A percentile compares a stretch with the other conserved stretches of the same genome.
Evolutionary conservation across 2,797 vertebrate genomes (phyloP).

Genomic region (Eurystomus glaucurus): DNA sequence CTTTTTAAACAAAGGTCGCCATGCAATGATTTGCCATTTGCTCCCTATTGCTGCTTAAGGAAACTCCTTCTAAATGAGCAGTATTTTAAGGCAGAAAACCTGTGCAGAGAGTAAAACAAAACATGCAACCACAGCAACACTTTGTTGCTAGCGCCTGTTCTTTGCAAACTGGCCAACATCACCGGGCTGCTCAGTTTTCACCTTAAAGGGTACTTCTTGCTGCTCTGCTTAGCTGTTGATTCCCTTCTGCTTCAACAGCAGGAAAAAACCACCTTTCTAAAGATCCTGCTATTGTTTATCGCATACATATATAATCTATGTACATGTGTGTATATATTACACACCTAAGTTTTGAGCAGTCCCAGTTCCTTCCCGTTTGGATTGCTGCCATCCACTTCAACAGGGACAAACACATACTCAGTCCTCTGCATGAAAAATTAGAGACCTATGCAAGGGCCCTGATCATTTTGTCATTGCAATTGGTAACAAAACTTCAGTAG

Average conservation of each 20-base stretch:
- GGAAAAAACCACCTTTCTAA: neutral
- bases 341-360: neutral
- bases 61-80: neutral
- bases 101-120: neutral
- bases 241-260: neutral
- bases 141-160: neutral
- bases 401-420: neutral
- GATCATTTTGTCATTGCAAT: neutral
- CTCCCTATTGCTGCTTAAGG: neutral
- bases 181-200: neutral
- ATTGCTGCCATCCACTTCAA: neutral
- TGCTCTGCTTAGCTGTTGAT: neutral
- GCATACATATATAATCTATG: neutral
- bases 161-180: neutral
- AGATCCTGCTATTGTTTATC: neutral
- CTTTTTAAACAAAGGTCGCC: neutral
- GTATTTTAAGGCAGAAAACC: neutral
- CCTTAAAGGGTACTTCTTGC: neutral
- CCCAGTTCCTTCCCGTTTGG: neutral
- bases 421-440: neutral
- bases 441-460: neutral
- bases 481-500: neutral
- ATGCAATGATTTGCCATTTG: neutral
- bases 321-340: neutral
- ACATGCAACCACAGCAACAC: neutral